A percentile compares a stretch with the other conserved stretches of the same genome.
Conservation (phyloP, 2,888 invertebrate species). For the Rhingia campestris region DNA sequence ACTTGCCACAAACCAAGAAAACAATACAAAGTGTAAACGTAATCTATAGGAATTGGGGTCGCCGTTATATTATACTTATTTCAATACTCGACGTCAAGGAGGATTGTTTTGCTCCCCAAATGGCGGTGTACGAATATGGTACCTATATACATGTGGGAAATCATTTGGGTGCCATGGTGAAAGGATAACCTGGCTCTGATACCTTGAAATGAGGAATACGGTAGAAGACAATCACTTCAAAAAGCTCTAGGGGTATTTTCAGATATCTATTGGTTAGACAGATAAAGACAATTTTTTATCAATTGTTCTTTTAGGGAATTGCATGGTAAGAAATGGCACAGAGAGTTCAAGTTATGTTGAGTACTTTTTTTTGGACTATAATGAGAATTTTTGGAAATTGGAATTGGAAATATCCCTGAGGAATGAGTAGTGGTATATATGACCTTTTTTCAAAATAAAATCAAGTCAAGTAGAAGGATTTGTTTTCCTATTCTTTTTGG, state of each 20-base stretch:
- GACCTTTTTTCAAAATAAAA: no score
- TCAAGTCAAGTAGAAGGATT: no score
- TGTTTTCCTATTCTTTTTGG: no score
- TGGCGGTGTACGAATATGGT: not conserved
- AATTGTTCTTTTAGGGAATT: no score
- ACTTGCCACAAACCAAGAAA: conserved; percentile 4
- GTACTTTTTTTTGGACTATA: no score
- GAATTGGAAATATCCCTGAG: no score
- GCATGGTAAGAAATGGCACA: no score
- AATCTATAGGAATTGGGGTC: conserved; percentile 29
- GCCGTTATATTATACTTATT: conserved; percentile 25
- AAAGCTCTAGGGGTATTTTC: not conserved
- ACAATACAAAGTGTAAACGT: conserved; percentile 21
- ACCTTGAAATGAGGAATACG: not conserved
- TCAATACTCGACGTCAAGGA: not conserved
- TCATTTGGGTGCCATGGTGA: not conserved
- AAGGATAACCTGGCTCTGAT: not conserved
- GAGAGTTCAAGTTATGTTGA: no score
- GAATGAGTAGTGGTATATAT: no score
- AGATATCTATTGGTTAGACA: no score
- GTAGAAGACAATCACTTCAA: not conserved
- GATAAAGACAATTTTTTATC: no score
- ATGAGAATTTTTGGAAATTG: no score
- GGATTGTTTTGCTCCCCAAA: not conserved
- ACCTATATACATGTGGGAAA: not conserved